Conservation (phyloP, 2,888 invertebrate genomes). For the Phasia obesa region DNA sequence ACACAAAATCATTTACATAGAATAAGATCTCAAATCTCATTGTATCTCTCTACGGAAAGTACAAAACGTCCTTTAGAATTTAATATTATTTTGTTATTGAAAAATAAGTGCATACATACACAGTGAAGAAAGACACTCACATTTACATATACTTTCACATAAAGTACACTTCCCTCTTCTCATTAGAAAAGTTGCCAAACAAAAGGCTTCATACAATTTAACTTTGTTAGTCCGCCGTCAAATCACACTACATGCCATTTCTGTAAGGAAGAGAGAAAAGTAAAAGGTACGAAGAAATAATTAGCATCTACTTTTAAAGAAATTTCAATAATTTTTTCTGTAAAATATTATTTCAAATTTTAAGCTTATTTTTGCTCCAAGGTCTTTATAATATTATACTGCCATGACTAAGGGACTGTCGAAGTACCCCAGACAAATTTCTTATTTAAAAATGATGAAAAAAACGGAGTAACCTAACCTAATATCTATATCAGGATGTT, state of each 20-base stretch:
- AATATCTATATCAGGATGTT: too few relatives aligned
- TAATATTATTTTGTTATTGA: slow-evolving; percentile 64
- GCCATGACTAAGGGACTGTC: too few relatives aligned
- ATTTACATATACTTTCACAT: background rate
- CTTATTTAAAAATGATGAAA: too few relatives aligned
- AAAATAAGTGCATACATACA: slow-evolving; percentile 54
- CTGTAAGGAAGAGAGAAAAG: slow-evolving; percentile 7
- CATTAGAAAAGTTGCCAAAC: slow-evolving; percentile 76
- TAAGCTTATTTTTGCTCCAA: too few relatives aligned
- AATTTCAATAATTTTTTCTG: too few relatives aligned
- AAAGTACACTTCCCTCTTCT: slow-evolving; percentile 69
- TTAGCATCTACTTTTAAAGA: too few relatives aligned
- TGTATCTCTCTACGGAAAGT: slow-evolving; percentile 17
- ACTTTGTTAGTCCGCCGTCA: slow-evolving; percentile 62
- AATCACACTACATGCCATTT: slow-evolving; percentile 2
- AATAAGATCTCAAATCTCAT: slow-evolving; percentile 2
- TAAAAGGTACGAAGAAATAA: too few relatives aligned
- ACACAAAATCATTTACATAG: background rate
- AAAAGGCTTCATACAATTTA: slow-evolving; percentile 67
- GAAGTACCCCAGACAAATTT: too few relatives aligned
- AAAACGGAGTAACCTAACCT: too few relatives aligned
- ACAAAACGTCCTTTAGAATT: slow-evolving; percentile 27
- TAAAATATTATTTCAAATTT: background rate
- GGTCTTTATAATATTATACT: too few relatives aligned
- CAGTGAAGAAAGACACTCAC: background rate